These are phyloP conservation scores for Dinocampus coccinellae DNA, from an alignment of 2,888 invertebrate species.

Conservation along the genomic window DNA sequence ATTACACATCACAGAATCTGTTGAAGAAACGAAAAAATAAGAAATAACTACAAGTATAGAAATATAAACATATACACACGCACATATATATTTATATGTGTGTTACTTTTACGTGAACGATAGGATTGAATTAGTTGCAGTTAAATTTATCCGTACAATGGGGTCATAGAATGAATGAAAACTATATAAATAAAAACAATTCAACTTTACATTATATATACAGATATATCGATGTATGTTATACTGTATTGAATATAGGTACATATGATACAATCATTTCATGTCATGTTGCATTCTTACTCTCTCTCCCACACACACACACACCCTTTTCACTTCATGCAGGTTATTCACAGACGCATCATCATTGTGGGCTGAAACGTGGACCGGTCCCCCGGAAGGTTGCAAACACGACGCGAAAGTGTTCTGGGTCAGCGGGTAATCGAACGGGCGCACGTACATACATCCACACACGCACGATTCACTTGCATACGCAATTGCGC, in stretches of 20 bases:
- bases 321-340: neutral
- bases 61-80: no score
- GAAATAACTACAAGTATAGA: no score
- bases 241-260: neutral
- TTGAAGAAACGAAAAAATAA: neutral
- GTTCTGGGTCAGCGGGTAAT: constrained; percentile 49
- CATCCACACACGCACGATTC: constrained; percentile 23
- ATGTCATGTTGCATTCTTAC: neutral
- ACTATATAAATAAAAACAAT: constrained; percentile 9
- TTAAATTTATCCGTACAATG: constrained; percentile 11
- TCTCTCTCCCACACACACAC: no score
- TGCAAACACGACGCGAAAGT: constrained; percentile 40
- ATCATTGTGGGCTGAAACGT: neutral
- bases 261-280: neutral
- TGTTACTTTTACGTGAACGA: neutral
- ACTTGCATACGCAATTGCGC: constrained; percentile 28
- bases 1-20: neutral
- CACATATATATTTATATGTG: no score
- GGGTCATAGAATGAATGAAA: neutral
- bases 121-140: constrained; percentile 18
- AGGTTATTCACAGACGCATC: constrained; percentile 16
- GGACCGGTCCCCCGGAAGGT: constrained; percentile 40
- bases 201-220: no score
- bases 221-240: no score
- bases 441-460: constrained; percentile 39